A percentile compares a stretch with the other conserved stretches of the same genome.
Evolutionary conservation across 2,888 invertebrate species (phyloP).

Genomic region (Dicranocentrus wangi): DNA sequence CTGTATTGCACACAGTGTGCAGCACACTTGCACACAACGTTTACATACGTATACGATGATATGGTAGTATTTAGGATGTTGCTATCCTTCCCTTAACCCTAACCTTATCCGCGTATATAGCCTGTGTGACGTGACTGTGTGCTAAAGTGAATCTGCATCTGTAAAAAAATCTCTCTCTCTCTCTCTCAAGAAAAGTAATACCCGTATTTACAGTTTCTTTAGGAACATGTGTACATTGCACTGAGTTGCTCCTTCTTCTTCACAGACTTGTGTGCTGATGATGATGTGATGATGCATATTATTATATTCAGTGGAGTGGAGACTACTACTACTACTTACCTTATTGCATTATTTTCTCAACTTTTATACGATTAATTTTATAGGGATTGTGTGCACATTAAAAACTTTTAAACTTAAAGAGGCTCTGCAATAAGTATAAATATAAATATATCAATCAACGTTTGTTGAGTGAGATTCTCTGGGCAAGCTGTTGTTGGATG

Average conservation of each 20-base stretch:
- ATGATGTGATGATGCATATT: not conserved
- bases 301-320: not conserved
- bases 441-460: no score
- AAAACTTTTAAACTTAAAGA: no score
- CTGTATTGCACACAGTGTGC: no score
- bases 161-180: no score
- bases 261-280: not conserved
- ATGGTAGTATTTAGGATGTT: not conserved
- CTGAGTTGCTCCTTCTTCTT: no score
- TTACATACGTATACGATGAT: not conserved
- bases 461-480: no score
- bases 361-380: no score
- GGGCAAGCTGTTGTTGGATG: no score
- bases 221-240: constrained; percentile 22
- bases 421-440: no score
- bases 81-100: no score
- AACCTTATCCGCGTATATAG: no score
- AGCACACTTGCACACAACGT: not conserved
- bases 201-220: constrained; percentile 25
- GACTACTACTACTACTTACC: not conserved
- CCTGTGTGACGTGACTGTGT: not conserved
- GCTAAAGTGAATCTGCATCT: not conserved
- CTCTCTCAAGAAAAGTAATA: constrained; percentile 4
- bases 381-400: no score
- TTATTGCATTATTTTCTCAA: constrained; percentile 2